Base-by-base conservation (phyloP, 2,888 invertebrate species). In the Lepidocyrtoides sp. region DNA sequence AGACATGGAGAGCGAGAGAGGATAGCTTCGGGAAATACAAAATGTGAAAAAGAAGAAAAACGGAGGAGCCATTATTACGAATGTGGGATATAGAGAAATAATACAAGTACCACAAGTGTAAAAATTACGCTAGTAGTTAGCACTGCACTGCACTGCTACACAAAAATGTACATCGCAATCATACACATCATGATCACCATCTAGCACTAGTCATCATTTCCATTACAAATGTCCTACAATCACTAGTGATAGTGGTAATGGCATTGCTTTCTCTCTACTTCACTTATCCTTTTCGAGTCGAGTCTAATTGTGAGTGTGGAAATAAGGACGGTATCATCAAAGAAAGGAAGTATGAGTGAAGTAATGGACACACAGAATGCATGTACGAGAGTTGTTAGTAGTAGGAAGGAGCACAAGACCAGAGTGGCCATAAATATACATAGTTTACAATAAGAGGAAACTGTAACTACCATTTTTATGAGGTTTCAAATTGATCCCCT, bases 401-500 rank as follows among this genome's bases (percentile, higher is more conserved):
- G 29, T n/a, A 8, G 77, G n/a, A 1, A 41, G 12, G 2, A n/a
- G n/a, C 29, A 51, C 20, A n/a, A 57, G 41, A 54, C 17, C 26
- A 75, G 10, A 17, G 29, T 69, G 26, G 32, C 20, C 36, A 51
- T 44, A 32, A 60, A 17, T 0, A 14, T 26, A n/a, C n/a, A 84
- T 26, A 57, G 75, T 17, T 66, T 32, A 26, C 20, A 36, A 36
- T 36, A 36, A 57, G 26, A 44, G 60, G 75, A 81, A 72, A 23
- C 54, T 81, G 69, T 36, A 81, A 82, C 57, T 57, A 57, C 66
- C 8, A 2, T 41, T 82, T 89, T 89, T 89, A 89, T 89, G 89
- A 83, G 82, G 17, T 48, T 83, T 75, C 32, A 60, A 83, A 89
- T 63, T 89, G 89, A 89, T 89, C 89, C 82, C 72, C 60, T 57